These are phyloP conservation scores for Phaetusa simplex DNA, from an alignment of 2,113 vertebrate genomes.

Conservation along the genomic window DNA sequence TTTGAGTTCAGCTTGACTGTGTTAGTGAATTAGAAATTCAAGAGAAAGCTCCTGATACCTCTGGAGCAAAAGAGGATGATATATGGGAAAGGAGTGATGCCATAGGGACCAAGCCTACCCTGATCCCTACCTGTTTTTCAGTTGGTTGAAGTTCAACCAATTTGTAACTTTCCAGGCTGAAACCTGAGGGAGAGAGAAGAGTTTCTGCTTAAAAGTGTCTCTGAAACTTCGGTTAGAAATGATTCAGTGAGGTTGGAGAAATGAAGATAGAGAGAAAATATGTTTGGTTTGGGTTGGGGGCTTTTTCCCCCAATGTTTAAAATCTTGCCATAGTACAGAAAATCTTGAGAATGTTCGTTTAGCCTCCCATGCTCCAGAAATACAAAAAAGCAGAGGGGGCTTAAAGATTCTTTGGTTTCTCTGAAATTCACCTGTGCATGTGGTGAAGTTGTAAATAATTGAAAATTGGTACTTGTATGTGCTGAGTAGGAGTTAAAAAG, in stretches of 20 bases:
- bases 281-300: neutral
- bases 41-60: neutral
- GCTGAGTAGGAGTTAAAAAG: neutral
- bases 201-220: neutral
- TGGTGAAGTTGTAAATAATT: neutral
- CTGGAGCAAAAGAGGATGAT: neutral
- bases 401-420: neutral
- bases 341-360: neutral
- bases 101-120: neutral
- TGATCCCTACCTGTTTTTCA: neutral
- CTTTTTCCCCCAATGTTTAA: fast-evolving
- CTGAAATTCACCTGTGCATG: neutral
- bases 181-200: neutral
- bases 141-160: neutral
- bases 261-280: neutral
- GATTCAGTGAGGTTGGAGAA: neutral
- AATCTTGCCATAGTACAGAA: neutral
- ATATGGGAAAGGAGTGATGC: neutral
- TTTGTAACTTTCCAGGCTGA: neutral
- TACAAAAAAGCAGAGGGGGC: neutral
- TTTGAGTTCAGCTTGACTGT: neutral
- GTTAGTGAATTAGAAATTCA: neutral
- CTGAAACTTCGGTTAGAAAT: neutral
- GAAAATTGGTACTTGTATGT: neutral
- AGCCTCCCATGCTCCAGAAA: neutral